Evolutionary conservation across 2,797 vertebrate species (phyloP).

Genomic region (Pseudocheirus occidentalis): DNA sequence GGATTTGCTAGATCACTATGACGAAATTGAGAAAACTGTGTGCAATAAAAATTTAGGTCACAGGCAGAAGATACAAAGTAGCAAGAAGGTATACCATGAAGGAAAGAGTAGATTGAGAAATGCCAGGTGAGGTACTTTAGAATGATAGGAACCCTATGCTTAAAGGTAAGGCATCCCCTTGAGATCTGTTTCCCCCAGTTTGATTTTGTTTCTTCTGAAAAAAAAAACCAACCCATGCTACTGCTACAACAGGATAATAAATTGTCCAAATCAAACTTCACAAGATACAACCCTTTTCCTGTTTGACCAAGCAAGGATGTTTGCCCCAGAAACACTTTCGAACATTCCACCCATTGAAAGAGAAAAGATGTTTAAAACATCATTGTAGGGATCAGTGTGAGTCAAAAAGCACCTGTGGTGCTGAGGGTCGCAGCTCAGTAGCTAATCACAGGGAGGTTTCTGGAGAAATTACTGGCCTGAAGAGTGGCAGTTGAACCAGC

Average conservation of each 20-base stretch:
- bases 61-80: neutral
- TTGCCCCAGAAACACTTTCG: constrained; percentile 80
- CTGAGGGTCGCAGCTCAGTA: too few relatives aligned
- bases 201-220: constrained; percentile 80
- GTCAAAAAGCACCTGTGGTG: too few relatives aligned
- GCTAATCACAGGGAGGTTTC: too few relatives aligned
- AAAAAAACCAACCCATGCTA: constrained; percentile 73
- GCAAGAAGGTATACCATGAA: neutral
- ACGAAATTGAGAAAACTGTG: neutral
- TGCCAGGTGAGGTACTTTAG: neutral
- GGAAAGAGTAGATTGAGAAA: neutral
- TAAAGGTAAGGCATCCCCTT: neutral
- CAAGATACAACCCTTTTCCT: constrained; percentile 78
- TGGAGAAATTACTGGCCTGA: too few relatives aligned
- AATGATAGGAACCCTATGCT: neutral
- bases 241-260: constrained; percentile 78
- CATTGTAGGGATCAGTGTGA: too few relatives aligned
- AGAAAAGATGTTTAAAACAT: constrained; percentile 22
- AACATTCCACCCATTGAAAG: constrained; percentile 75
- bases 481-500: too few relatives aligned
- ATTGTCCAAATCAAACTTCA: constrained; percentile 78
- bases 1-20: neutral
- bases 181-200: constrained; percentile 50
- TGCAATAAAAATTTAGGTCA: neutral
- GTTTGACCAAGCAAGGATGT: constrained; percentile 72